Conservation (phyloP, 2,113 vertebrate genomes). For the Elephantulus edwardii region DNA sequence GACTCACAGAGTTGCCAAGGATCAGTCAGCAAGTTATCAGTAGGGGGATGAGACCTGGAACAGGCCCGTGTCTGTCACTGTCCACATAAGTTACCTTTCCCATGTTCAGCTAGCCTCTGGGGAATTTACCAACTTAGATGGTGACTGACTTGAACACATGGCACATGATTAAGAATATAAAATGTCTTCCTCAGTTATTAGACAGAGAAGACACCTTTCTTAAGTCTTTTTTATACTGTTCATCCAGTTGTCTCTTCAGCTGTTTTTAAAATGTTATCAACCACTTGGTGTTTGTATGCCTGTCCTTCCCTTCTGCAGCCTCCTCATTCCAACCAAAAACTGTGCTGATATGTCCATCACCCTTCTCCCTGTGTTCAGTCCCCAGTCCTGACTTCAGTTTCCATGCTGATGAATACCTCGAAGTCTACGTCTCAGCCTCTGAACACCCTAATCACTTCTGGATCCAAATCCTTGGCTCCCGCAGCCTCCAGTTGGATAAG, state of each 20-base stretch:
- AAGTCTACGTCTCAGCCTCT: slow-evolving; percentile 91
- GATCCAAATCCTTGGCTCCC: slow-evolving; percentile 92
- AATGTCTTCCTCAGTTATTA: neutral
- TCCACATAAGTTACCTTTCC: neutral
- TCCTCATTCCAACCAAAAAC: neutral
- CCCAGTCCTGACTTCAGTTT: slow-evolving; percentile 93
- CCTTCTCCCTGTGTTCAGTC: slow-evolving; percentile 82
- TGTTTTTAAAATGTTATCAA: slow-evolving; percentile 34
- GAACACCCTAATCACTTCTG: slow-evolving; percentile 94
- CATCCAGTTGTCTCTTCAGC: slow-evolving; percentile 4
- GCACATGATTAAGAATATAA: slow-evolving; percentile 14
- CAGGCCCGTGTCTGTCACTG: neutral
- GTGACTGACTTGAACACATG: neutral
- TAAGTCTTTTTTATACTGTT: neutral
- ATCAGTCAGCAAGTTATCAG: neutral
- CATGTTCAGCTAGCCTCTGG: neutral
- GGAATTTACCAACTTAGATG: neutral
- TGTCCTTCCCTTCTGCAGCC: neutral
- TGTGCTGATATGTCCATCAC: neutral
- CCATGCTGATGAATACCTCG: slow-evolving; percentile 90
- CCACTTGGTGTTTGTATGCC: neutral
- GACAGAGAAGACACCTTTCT: neutral
- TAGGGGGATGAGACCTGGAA: neutral
- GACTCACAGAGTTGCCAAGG: neutral
- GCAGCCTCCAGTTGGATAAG: slow-evolving; percentile 91